Evolutionary conservation across 2,888 invertebrate genomes (phyloP).

Genomic region (Atrina japonica): DNA sequence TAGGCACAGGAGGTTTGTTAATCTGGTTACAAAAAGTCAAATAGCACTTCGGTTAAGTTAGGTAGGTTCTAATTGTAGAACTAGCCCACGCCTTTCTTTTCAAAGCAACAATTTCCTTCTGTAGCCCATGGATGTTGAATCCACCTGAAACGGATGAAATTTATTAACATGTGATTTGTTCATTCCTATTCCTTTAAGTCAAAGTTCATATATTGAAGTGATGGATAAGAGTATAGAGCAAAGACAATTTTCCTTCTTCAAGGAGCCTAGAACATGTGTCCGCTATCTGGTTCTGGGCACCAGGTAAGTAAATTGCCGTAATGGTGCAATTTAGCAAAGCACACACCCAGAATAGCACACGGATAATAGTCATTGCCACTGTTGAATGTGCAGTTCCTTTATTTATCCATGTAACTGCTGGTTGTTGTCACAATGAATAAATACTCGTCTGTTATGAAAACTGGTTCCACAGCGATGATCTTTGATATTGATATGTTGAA

Average conservation of each 20-base stretch:
- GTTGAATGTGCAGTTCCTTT: too few species aligned
- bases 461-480: too few species aligned
- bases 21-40: conserved; percentile 24
- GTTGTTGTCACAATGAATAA: too few species aligned
- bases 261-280: conserved; percentile 19
- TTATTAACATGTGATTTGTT: conserved; percentile 17
- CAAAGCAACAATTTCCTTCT: neutral
- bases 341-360: conserved; percentile 23
- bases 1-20: neutral
- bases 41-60: conserved; percentile 1
- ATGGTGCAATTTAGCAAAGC: conserved; percentile 21
- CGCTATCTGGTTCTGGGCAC: conserved; percentile 4
- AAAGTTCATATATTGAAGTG: neutral
- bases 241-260: too few species aligned
- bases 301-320: conserved; percentile 5
- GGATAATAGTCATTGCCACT: conserved; percentile 2
- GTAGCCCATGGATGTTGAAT: neutral
- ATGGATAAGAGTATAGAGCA: too few species aligned
- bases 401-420: too few species aligned
- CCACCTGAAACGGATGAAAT: conserved; percentile 19
- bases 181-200: conserved; percentile 1
- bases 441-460: too few species aligned
- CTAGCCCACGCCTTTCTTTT: conserved; percentile 28
- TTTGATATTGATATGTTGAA: too few species aligned
- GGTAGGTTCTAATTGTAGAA: conserved; percentile 8